Percentiles rank a stretch among this genome's conserved stretches.
phyloP scores from a whole-genome alignment of 1,140 invertebrate species.

The Pectinophora gossypiella region DNA sequence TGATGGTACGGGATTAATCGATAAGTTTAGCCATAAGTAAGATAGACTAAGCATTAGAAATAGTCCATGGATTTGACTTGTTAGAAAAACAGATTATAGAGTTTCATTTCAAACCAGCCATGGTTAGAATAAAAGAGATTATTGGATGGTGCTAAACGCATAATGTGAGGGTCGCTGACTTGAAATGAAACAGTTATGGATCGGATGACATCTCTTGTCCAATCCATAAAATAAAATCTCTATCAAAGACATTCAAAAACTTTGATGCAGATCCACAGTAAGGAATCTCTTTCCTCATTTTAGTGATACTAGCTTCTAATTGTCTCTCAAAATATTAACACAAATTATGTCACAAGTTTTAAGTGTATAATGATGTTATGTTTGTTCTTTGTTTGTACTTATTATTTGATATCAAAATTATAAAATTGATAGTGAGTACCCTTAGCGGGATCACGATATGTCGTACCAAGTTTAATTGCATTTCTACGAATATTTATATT shows the following conservation, averaged over 20 bases:
- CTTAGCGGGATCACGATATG: conserved; percentile 34
- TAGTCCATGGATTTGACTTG: conserved; percentile 32
- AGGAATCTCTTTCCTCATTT: conserved; percentile 66
- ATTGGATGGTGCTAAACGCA: conserved; percentile 48
- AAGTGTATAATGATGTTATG: conserved; percentile 60
- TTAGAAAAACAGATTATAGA: conserved; percentile 32
- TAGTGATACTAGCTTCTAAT: conserved; percentile 75
- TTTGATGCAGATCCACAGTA: conserved; percentile 47
- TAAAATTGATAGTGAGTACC: conserved; percentile 35
- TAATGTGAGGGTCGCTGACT: conserved; percentile 39
- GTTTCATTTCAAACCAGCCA: conserved; percentile 66
- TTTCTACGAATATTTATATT: conserved; percentile 71
- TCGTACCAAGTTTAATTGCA: conserved; percentile 72
- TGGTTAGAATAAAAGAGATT: conserved; percentile 16
- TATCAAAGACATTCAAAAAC: conserved; percentile 27
- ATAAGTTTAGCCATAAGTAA: conserved; percentile 52
- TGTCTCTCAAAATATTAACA: conserved; percentile 60
- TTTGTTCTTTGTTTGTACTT: conserved; percentile 70
- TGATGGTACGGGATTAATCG: conserved; percentile 72
- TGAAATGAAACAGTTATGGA: conserved; percentile 63
- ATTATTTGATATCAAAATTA: conserved; percentile 46
- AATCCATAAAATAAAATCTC: conserved; percentile 39
- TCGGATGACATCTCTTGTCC: conserved; percentile 70
- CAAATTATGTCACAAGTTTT: conserved; percentile 68
- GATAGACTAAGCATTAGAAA: conserved; percentile 42